phyloP scores from a whole-genome alignment of 2,888 invertebrate species.

The Chirona hameri region DNA sequence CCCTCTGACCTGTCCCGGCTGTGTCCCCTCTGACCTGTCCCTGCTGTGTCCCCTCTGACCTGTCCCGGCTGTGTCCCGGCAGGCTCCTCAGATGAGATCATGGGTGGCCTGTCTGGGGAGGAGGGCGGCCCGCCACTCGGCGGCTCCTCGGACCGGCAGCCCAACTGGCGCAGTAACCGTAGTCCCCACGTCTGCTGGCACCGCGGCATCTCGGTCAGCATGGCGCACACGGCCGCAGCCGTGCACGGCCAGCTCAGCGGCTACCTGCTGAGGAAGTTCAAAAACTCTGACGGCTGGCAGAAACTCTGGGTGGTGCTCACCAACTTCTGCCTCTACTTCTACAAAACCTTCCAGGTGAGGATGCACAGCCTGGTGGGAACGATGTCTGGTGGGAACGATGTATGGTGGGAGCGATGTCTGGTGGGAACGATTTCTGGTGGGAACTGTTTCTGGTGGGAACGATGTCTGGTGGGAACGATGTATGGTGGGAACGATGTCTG shows the following conservation, averaged over 20 bases:
- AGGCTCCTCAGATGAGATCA: conserved; percentile 1
- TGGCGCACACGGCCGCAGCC: conserved; percentile 68
- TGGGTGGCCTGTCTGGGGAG: neutral
- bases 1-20: too few relatives aligned
- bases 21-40: too few relatives aligned
- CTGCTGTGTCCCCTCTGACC: too few relatives aligned
- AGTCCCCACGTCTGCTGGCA: conserved; percentile 98
- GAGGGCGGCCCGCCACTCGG: neutral
- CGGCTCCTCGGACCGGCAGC: neutral
- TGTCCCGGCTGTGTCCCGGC: too few relatives aligned
- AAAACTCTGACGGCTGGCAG: conserved; percentile 98
- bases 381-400: too few relatives aligned
- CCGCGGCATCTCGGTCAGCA: conserved; percentile 75
- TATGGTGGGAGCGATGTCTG: too few relatives aligned
- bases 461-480: too few relatives aligned
- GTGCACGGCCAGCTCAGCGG: conserved; percentile 86
- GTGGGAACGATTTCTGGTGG: too few relatives aligned
- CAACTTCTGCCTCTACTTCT: conserved; percentile 94
- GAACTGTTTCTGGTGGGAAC: too few relatives aligned
- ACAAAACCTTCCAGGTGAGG: conserved; percentile 81
- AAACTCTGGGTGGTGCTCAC: conserved; percentile 98
- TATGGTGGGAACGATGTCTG: too few relatives aligned
- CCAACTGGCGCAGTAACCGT: conserved; percentile 61
- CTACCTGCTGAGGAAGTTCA: conserved; percentile 92
- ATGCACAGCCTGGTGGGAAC: neutral